Base-by-base conservation (phyloP, 2,888 invertebrate species). In the Cheilosia urbana region DNA sequence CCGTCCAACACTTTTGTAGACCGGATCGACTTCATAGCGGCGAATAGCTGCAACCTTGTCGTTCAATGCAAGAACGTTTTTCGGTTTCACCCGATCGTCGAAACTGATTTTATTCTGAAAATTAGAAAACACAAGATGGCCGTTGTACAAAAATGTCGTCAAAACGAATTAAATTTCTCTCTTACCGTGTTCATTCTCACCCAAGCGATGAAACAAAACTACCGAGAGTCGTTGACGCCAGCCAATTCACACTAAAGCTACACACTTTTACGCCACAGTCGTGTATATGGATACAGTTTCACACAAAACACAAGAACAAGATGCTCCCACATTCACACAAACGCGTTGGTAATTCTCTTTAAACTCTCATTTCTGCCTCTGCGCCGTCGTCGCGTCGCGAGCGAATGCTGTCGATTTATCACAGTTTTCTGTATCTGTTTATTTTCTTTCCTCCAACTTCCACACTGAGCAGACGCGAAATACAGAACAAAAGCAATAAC, bases 81-180 rank as follows among this genome's bases (percentile, higher is more conserved):
- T 91, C 0, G 91, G 90, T 65, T 91, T 91, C 51, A 91, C 91
- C 60, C 91, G 91, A 79, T 91, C 91, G 68, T 91, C 91, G 57
- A 90, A 91, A 27, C 89, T 89, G 6, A 90, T 89, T 75, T 91
- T 91, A 60, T 90, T 90, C 27, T 89, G 65, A 65, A 75, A 84
- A 76, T 30, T 0, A 30, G 9, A n/a, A n/a, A 17, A 58, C 57
- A 19, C 30, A 53, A 73, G 30, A 53, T 53, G 49, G 65, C 49
- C 27, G 19, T 34, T 13, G 9, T 27, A 11, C n/a, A 37, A 30
- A 69, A 58, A 58, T 17, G 0, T 1, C 9, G 27, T 5, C 17
- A 42, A 19, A 55, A 40, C 17, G 63, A 53, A 58, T 24, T 13
- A 53, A 11, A 0, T 17, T n/a, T 49, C 15, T 37, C 63, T 40